Evolutionary conservation across 2,113 vertebrate genomes (phyloP).

Genomic region (Tenrec ecaudatus): DNA sequence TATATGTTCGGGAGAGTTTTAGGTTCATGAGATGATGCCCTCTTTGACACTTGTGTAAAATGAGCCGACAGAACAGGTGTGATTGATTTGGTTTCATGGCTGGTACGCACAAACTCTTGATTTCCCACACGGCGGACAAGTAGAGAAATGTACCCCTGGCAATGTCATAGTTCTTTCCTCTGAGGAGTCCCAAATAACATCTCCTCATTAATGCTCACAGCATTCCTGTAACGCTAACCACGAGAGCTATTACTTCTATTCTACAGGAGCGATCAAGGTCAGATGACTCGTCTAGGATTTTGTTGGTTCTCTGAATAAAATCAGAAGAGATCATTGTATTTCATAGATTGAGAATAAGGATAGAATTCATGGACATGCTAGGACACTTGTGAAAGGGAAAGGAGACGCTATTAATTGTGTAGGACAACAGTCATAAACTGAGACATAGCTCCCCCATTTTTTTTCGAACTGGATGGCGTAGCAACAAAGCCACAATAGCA

Average conservation of each 20-base stretch:
- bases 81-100: constrained; percentile 76
- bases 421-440: neutral
- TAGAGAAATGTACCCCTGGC: constrained; percentile 52
- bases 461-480: neutral
- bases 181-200: constrained; percentile 27
- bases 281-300: constrained; percentile 2
- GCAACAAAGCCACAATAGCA: neutral
- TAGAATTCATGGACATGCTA: constrained; percentile 1
- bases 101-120: constrained; percentile 64
- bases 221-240: constrained; percentile 8
- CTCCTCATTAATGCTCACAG: constrained; percentile 53
- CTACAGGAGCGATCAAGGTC: neutral
- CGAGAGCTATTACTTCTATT: constrained; percentile 13
- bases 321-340: neutral
- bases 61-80: neutral
- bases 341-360: neutral
- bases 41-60: constrained; percentile 71
- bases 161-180: constrained; percentile 29
- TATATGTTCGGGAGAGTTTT: constrained; percentile 77
- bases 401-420: neutral
- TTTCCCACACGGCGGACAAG: constrained; percentile 69
- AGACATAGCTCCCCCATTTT: neutral
- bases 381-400: constrained; percentile 15
- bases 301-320: neutral
- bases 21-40: constrained; percentile 60